Evolutionary conservation across 2,888 invertebrate species (phyloP).

Genomic region (Tachystola acroxantha): DNA sequence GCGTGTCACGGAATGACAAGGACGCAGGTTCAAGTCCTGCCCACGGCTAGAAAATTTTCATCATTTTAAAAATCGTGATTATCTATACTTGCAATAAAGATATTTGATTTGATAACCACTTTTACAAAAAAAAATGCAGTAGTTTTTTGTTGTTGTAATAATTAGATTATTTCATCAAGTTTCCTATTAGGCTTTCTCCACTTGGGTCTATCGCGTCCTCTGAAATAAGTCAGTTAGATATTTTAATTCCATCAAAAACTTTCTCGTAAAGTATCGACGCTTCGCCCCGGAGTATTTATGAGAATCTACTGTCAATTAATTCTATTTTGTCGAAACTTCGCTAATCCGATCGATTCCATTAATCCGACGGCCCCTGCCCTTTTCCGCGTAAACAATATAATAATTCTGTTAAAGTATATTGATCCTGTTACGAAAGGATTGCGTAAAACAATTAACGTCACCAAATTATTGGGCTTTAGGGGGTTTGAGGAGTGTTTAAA

Average conservation of each 20-base stretch:
- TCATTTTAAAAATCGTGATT: too few relatives aligned
- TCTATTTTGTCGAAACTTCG: slow-evolving; percentile 63
- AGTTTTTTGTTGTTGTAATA: too few relatives aligned
- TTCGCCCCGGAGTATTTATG: not conserved
- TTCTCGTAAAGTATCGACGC: slow-evolving; percentile 3
- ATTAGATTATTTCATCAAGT: too few relatives aligned
- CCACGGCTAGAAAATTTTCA: too few relatives aligned
- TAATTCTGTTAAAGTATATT: slow-evolving; percentile 67
- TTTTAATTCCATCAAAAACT: not conserved
- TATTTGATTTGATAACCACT: too few relatives aligned
- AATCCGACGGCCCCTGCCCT: slow-evolving; percentile 34
- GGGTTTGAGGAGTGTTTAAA: slow-evolving; percentile 1
- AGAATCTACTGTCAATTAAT: slow-evolving; percentile 58
- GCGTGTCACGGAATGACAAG: too few relatives aligned
- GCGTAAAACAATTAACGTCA: slow-evolving; percentile 17
- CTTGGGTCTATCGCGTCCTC: too few relatives aligned
- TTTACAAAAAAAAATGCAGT: too few relatives aligned
- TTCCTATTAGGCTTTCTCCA: too few relatives aligned
- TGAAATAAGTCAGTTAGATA: too few relatives aligned
- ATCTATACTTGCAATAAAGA: too few relatives aligned
- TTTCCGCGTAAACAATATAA: slow-evolving; percentile 46
- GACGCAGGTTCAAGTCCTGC: too few relatives aligned
- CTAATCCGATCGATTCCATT: slow-evolving; percentile 65
- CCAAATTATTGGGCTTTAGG: slow-evolving; percentile 10
- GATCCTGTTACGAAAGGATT: slow-evolving; percentile 43